Conservation (phyloP, 2,113 vertebrate genomes). For the Mormoops blainvillei region DNA sequence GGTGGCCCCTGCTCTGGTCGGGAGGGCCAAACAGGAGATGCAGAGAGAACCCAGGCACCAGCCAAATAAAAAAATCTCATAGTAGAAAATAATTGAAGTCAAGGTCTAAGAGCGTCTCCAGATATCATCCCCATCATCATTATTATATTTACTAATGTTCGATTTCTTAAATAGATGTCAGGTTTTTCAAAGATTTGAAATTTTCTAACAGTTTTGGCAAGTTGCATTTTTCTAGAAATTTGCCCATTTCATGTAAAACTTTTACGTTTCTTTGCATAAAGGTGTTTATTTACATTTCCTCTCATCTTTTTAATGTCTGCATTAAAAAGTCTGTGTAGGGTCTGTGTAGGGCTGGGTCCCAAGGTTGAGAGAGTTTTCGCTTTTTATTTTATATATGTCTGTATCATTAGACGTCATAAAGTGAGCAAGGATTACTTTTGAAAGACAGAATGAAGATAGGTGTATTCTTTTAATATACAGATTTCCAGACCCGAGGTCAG, state of each 20-base stretch:
- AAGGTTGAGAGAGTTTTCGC: too few species aligned
- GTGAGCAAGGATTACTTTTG: too few species aligned
- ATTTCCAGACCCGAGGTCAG: too few species aligned
- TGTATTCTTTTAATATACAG: too few species aligned
- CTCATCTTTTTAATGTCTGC: background rate
- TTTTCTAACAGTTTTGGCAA: background rate
- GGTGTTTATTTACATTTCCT: background rate
- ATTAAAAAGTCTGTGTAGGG: too few species aligned
- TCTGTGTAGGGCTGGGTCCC: too few species aligned
- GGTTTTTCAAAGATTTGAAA: background rate
- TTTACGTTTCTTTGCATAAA: too few species aligned
- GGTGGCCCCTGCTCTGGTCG: background rate
- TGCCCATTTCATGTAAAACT: background rate
- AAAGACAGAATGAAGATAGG: too few species aligned
- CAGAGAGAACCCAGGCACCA: background rate
- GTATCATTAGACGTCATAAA: too few species aligned
- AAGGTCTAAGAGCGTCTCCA: background rate
- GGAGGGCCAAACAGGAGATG: background rate
- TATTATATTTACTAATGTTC: background rate
- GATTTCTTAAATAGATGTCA: background rate
- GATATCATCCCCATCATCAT: background rate
- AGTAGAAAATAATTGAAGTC: background rate
- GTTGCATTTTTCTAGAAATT: too few species aligned
- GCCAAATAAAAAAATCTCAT: background rate
- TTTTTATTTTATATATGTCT: too few species aligned